Evolutionary conservation across 2,888 invertebrate genomes (phyloP).

Genomic region (Rhopalosiphum nymphaeae): DNA sequence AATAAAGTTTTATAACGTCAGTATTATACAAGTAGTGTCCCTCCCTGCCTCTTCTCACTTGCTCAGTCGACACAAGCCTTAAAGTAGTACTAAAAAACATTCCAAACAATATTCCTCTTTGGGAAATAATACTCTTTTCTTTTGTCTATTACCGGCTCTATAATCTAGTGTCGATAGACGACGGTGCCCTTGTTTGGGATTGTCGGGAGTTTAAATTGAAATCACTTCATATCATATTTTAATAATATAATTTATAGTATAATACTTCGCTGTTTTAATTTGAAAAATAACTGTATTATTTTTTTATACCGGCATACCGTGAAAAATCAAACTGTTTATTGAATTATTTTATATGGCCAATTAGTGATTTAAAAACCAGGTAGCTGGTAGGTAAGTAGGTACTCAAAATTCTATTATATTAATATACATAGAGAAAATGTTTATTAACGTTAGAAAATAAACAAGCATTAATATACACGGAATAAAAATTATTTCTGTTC

Average conservation of each 20-base stretch:
- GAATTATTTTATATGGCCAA: conserved; percentile 17
- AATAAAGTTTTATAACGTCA: conserved; percentile 47
- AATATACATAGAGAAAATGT: neutral
- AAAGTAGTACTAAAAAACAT: conserved; percentile 27
- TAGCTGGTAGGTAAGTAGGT: neutral
- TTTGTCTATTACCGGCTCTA: neutral
- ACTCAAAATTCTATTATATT: neutral
- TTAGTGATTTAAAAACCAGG: neutral
- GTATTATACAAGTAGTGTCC: neutral
- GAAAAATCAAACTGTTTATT: neutral
- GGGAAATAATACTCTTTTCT: neutral
- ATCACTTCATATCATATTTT: neutral
- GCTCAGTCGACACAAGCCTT: neutral
- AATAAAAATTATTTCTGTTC: conserved; percentile 48
- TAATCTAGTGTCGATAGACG: neutral
- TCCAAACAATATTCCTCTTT: neutral
- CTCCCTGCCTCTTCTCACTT: neutral
- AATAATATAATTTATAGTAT: neutral
- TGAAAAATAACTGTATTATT: neutral
- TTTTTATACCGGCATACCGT: neutral
- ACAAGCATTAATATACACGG: conserved; percentile 19
- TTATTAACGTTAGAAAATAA: conserved; percentile 50
- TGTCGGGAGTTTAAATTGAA: neutral
- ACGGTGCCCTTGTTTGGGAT: neutral
- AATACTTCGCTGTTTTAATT: neutral